Base-by-base conservation (phyloP, 2,797 vertebrate genomes). In the Spinus pinus region DNA sequence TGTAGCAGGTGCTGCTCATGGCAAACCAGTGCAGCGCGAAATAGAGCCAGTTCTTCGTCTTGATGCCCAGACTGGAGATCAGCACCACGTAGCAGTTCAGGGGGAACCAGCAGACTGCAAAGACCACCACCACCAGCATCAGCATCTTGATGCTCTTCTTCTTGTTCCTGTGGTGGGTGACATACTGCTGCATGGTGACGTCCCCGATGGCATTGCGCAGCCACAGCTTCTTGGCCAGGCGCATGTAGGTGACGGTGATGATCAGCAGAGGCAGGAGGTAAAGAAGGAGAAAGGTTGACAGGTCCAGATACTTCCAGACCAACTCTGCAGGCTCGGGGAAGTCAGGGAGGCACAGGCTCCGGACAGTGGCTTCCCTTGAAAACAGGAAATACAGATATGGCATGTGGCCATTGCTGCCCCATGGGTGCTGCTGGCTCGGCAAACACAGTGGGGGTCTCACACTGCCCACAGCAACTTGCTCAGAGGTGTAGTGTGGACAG, bases 1-100 rank as follows among this genome's bases (percentile, higher is more conserved):
- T 99, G 98, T 99, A 99, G 96, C 99, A 99, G 64, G 99, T 99
- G 93, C 99, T 99, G 97, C 98, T 99, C 98, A 99, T 99, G 67
- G 99, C 99, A 14, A 99, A 97, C 99, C 99, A 99, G 96, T 99
- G 99, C 94, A 99, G 98, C 84, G 98, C 97, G 4, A 99, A 99
- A 72, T 98, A 99, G 24, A 98, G 91, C 1, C 94, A 97, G 27
- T 98, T 98, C 79, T 98, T 99, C 0, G 97, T 98, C 67, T 97
- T 97, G 89, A 99, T 98, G 81, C 98, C 98, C 54, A 98, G 98
- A 41, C 98, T 99, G 78, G 98, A 99, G 71, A 99, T 97, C 72
- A 99, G 98, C 82, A 99, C 98, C 85, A 99, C 98, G 0, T 98
- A 99, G 95, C 98, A 99, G 83, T 96, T 97, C 75, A 97, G 92